These are phyloP conservation scores for Blastobasis lacticolella DNA, from an alignment of 2,888 invertebrate genomes.

Conservation along the genomic window DNA sequence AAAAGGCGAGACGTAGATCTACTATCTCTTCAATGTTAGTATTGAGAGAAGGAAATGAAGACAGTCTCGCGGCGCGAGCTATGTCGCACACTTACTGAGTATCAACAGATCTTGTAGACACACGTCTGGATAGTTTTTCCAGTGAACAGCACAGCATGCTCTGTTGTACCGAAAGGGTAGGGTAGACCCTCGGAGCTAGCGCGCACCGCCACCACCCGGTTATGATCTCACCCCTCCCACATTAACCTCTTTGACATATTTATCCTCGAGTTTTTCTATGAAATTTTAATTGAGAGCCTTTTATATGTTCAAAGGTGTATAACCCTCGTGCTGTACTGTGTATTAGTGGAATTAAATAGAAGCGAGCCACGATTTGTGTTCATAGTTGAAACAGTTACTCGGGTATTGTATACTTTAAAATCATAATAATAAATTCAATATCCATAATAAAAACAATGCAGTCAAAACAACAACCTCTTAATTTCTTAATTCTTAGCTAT, in stretches of 20 bases:
- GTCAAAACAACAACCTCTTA: constrained; percentile 30
- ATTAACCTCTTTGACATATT: constrained; percentile 32
- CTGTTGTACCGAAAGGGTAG: too few species aligned
- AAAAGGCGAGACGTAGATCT: too few species aligned
- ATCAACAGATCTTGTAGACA: not conserved
- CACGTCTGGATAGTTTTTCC: too few species aligned
- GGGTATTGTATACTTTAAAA: constrained; percentile 44
- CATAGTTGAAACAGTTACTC: constrained; percentile 60
- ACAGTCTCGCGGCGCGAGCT: too few species aligned
- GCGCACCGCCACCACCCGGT: constrained; percentile 23
- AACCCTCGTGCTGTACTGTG: constrained; percentile 50
- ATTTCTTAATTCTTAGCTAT: constrained; percentile 29
- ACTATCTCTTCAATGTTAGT: too few species aligned
- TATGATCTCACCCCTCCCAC: constrained; percentile 36
- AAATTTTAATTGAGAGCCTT: constrained; percentile 41
- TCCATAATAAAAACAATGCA: constrained; percentile 47
- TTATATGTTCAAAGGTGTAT: constrained; percentile 47
- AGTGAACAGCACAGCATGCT: not conserved
- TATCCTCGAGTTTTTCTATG: constrained; percentile 50
- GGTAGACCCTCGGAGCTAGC: too few species aligned
- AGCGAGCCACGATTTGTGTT: constrained; percentile 70
- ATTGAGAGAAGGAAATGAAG: too few species aligned
- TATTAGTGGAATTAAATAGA: constrained; percentile 53
- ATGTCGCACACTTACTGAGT: not conserved
- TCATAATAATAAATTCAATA: constrained; percentile 64